Conservation (phyloP, 2,797 vertebrate species). For the Danio aesculapii region DNA sequence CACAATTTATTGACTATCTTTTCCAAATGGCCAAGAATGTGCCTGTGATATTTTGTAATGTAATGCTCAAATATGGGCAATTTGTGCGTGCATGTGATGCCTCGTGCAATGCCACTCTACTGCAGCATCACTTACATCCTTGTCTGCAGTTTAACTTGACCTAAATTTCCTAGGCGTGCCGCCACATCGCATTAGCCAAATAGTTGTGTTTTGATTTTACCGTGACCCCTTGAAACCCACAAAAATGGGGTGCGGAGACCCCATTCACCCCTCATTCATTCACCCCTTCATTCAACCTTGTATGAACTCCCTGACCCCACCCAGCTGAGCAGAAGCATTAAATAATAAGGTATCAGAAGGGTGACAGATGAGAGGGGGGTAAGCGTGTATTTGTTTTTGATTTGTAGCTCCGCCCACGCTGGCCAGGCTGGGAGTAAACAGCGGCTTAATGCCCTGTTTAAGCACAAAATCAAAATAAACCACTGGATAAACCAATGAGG, state of each 20-base stretch:
- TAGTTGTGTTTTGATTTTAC: conserved; percentile 73
- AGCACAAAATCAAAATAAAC: conserved; percentile 71
- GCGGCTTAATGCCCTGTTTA: conserved; percentile 29
- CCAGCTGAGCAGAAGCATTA: conserved; percentile 15
- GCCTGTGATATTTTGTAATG: background rate
- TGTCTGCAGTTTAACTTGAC: conserved; percentile 85
- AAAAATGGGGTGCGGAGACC: conserved; percentile 75
- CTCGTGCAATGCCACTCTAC: conserved; percentile 30
- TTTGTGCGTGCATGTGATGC: background rate
- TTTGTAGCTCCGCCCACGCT: conserved; percentile 64
- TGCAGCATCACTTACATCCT: conserved; percentile 62
- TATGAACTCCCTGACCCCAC: conserved; percentile 46
- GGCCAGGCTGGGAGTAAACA: conserved; percentile 64
- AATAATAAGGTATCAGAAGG: background rate
- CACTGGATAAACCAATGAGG: conserved; percentile 43
- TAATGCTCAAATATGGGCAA: background rate
- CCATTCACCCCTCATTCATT: background rate
- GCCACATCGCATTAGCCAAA: conserved; percentile 86
- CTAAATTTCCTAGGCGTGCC: conserved; percentile 85
- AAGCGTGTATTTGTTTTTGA: conserved; percentile 43
- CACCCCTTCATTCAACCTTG: background rate
- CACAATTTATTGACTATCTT: conserved; percentile 3
- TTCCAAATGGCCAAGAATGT: background rate
- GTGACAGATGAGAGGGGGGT: background rate
- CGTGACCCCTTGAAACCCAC: conserved; percentile 79